Evolutionary conservation across 2,797 vertebrate species (phyloP), one percentile per base, ranked within the genome.

Genomic region (Apogon talboti): DNA sequence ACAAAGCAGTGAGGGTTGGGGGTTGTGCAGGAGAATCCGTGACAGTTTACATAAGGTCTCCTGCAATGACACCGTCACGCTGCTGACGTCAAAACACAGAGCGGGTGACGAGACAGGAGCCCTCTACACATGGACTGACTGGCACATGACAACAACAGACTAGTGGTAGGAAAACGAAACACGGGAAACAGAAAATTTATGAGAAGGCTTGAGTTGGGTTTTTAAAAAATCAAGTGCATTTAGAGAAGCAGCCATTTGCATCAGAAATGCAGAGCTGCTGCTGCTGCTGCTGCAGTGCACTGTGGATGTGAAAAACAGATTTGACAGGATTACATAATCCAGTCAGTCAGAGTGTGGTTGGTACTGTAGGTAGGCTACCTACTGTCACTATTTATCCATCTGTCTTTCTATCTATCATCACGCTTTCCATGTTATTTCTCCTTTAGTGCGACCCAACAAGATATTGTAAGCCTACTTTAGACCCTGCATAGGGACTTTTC

Each of bases 291-390:
- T 72, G 80, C 85, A 75, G 69, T 78, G 83, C 76, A 82, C 42
- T 14, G 70, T 66, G 66, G 42, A 82, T 75, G 80, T 71, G 35
- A 66, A 75, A 81, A 82, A 69, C 81, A 75, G 78, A 85, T 90
- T 84, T 86, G 84, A 87, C 73, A 75, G 78, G 83, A 87, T 92
- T 92, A 89, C 84, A 90, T 92, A 90, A 92, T 88, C 78, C 77
- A 83, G 71, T 74, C 79, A 46, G 65, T 69, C 56, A 3, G 62
- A 77, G 64, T 71, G 61, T 71, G 35, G 63, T 66, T 73, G 82
- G 68, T 37, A 45, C 43, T 45, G 55, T 70, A 55, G 74, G 52
- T 70, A 61, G 59, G 51, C 49, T 67, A 81, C 67, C 83, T 80
- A 74, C 74, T 82, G 79, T 71, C 71, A 72, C 49, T 62, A 19